phyloP scores from a whole-genome alignment of 1,140 invertebrate species.

The Drosophila eugracilis region DNA sequence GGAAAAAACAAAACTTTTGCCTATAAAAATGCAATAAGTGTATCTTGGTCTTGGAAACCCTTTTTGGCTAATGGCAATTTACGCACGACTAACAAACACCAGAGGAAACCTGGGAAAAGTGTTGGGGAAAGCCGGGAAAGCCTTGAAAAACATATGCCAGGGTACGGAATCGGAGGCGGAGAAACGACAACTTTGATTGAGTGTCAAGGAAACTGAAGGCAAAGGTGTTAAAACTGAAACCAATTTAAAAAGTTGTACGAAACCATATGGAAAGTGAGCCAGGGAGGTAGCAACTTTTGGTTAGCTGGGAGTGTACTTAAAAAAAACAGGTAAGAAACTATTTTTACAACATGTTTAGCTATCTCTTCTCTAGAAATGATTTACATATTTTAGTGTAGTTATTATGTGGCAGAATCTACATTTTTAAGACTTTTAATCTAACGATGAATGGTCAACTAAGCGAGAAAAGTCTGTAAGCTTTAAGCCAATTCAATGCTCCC shows the following conservation, averaged over 20 bases:
- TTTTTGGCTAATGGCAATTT: slow-evolving; percentile 78
- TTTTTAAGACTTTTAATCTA: too few relatives aligned
- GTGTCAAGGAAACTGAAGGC: slow-evolving; percentile 60
- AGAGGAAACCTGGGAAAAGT: slow-evolving; percentile 21
- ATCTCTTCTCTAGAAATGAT: too few relatives aligned
- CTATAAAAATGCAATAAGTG: slow-evolving; percentile 80
- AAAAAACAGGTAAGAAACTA: background rate
- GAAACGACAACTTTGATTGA: slow-evolving; percentile 75
- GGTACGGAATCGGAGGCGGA: slow-evolving; percentile 24
- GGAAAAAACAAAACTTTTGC: slow-evolving; percentile 51
- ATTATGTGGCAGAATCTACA: too few relatives aligned
- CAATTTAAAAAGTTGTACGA: slow-evolving; percentile 78
- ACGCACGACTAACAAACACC: slow-evolving; percentile 76
- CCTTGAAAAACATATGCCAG: slow-evolving; percentile 40
- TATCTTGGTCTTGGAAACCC: slow-evolving; percentile 56
- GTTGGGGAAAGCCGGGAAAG: background rate
- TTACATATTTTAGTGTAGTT: background rate
- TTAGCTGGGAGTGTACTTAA: slow-evolving; percentile 18
- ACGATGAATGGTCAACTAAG: too few relatives aligned
- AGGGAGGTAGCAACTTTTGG: slow-evolving; percentile 14
- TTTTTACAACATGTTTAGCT: background rate
- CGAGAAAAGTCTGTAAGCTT: too few relatives aligned
- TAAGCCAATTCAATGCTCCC: too few relatives aligned
- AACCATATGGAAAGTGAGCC: slow-evolving; percentile 72
- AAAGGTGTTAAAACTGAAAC: slow-evolving; percentile 79